Percentiles rank a stretch among this genome's conserved stretches.
Evolutionary conservation across 2,797 vertebrate genomes (phyloP).

Genomic region (Poecilia gillii): DNA sequence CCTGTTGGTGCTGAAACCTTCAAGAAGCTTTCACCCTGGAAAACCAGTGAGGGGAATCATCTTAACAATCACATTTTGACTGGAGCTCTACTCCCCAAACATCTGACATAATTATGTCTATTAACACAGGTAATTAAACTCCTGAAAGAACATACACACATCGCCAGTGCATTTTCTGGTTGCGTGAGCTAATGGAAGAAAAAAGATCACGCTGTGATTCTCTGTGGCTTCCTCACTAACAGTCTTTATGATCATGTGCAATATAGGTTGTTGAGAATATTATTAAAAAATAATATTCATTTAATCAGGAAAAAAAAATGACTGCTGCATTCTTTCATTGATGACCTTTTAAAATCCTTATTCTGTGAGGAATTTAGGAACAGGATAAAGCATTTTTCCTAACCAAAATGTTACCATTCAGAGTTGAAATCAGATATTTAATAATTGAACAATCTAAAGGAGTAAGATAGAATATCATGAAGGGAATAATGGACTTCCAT

Average conservation of each 20-base stretch:
- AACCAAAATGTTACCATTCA: background rate
- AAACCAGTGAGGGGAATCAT: conserved; percentile 54
- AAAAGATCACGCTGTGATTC: background rate
- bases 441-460: background rate
- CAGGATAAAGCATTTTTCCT: background rate
- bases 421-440: background rate
- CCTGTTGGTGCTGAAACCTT: conserved; percentile 32
- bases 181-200: background rate
- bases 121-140: conserved; percentile 66
- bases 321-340: background rate
- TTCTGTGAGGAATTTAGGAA: background rate
- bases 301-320: background rate
- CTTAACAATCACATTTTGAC: conserved; percentile 50
- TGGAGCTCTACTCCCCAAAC: conserved; percentile 54
- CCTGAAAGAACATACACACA: conserved; percentile 19
- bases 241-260: background rate
- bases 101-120: conserved; percentile 63
- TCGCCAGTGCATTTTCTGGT: background rate
- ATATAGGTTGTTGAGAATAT: background rate
- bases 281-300: background rate
- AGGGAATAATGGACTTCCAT: background rate
- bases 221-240: background rate
- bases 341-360: background rate
- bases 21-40: conserved; percentile 41
- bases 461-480: background rate